Conservation (phyloP, 2,797 vertebrate genomes). For the Anguilla anguilla region DNA sequence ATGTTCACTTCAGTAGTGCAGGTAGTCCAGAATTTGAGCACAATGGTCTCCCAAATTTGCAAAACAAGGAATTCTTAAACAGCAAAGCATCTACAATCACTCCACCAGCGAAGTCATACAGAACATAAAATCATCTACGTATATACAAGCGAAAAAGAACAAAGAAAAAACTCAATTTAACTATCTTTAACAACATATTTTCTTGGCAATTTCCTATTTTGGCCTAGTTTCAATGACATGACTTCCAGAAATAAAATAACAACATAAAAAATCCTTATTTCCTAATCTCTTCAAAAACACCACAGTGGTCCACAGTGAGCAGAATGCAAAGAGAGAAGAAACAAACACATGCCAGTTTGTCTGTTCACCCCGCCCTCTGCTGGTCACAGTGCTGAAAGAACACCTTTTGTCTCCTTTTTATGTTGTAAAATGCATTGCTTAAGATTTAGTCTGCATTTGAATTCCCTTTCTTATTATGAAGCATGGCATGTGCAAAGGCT, state of each 20-base stretch:
- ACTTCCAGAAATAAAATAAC: neutral
- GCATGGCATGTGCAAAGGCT: constrained; percentile 9
- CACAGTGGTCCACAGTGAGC: neutral
- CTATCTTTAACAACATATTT: neutral
- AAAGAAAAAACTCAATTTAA: neutral
- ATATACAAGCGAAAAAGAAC: neutral
- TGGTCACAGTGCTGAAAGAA: constrained; percentile 23
- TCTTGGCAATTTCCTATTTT: neutral
- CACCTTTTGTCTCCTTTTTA: neutral
- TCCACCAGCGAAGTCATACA: neutral
- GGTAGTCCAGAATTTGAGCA: neutral
- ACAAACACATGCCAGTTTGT: neutral
- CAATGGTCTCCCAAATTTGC: neutral
- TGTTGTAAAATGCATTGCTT: constrained; percentile 16
- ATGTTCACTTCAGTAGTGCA: neutral
- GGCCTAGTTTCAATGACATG: neutral
- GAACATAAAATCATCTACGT: neutral
- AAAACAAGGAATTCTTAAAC: neutral
- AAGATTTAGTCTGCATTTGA: neutral
- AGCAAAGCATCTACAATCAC: neutral
- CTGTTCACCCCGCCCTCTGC: constrained; percentile 27
- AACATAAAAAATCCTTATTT: neutral
- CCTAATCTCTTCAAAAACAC: neutral
- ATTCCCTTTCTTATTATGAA: neutral
- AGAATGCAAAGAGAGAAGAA: constrained; percentile 11